Conservation (phyloP, 53 echinoderm and acorn worm genomes). For the Crossaster papposus region DNA sequence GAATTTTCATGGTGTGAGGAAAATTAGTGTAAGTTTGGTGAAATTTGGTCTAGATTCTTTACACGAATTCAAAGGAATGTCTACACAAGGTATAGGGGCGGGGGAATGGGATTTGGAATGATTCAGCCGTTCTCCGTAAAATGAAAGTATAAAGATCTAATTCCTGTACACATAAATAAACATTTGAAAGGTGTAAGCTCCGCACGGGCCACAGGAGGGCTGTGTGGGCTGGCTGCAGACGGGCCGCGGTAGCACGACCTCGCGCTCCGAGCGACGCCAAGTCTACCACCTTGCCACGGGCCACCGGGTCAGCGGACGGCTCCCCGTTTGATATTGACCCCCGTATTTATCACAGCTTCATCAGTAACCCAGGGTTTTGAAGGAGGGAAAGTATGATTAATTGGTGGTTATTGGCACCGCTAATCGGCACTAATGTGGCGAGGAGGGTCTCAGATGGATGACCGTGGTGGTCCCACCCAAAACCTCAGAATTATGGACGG, state of each 20-base stretch:
- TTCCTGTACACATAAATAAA: background rate
- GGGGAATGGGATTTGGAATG: background rate
- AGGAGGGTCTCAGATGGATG: background rate
- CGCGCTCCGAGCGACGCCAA: conserved; percentile 29
- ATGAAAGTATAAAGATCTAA: background rate
- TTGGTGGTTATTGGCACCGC: conserved; percentile 11
- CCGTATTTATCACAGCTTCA: conserved; percentile 46
- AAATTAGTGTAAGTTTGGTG: too few species aligned
- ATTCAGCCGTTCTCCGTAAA: background rate
- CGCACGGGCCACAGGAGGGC: background rate
- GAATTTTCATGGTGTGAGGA: too few species aligned
- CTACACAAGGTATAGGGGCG: too few species aligned
- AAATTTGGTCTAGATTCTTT: too few species aligned
- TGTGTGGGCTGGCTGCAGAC: background rate
- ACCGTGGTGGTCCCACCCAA: background rate
- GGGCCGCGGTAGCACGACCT: background rate
- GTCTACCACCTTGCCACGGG: conserved; percentile 40
- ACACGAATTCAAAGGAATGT: too few species aligned
- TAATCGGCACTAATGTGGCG: conserved; percentile 43
- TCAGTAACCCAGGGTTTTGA: background rate
- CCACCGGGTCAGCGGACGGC: conserved; percentile 3
- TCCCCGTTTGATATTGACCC: conserved; percentile 34
- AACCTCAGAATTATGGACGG: background rate
- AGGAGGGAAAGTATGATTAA: conserved; percentile 10
- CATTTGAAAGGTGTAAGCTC: background rate